phyloP scores from a whole-genome alignment of 2,888 invertebrate genomes.

The Idaea dimidiata region DNA sequence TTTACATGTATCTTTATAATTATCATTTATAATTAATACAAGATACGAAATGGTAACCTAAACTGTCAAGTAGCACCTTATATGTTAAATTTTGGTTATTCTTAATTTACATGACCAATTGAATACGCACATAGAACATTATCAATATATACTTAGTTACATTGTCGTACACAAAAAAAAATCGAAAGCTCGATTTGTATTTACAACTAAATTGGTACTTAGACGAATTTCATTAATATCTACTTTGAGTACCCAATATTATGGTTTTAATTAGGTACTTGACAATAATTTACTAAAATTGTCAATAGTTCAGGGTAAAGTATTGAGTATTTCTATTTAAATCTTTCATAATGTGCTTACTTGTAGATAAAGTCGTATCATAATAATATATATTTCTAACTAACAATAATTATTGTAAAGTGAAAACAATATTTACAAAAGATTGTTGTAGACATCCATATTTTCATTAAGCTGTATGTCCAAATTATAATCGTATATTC shows the following conservation, averaged over 20 bases:
- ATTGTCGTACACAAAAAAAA: conserved; percentile 21
- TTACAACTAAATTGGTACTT: conserved; percentile 16
- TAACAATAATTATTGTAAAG: conserved; percentile 18
- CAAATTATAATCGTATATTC: background rate
- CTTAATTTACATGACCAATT: conserved; percentile 18
- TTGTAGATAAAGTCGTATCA: conserved; percentile 12
- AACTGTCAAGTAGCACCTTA: conserved; percentile 57
- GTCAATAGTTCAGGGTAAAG: conserved; percentile 29
- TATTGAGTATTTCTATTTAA: conserved; percentile 43
- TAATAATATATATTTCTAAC: no score
- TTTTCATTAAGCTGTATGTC: background rate
- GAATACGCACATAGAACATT: background rate
- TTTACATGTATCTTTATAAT: conserved; percentile 38
- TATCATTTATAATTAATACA: conserved; percentile 49
- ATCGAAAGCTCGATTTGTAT: conserved; percentile 10
- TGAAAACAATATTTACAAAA: conserved; percentile 41
- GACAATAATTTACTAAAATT: conserved; percentile 19
- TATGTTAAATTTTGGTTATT: conserved; percentile 42
- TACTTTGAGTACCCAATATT: conserved; percentile 21
- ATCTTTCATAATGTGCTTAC: conserved; percentile 16
- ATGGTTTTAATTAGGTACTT: conserved; percentile 23
- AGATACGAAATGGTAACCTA: conserved; percentile 65
- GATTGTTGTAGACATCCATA: conserved; percentile 14
- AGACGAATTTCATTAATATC: conserved; percentile 2
- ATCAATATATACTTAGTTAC: background rate